Evolutionary conservation across 2,888 invertebrate species (phyloP).

Genomic region (Enchytraeus crypticus): DNA sequence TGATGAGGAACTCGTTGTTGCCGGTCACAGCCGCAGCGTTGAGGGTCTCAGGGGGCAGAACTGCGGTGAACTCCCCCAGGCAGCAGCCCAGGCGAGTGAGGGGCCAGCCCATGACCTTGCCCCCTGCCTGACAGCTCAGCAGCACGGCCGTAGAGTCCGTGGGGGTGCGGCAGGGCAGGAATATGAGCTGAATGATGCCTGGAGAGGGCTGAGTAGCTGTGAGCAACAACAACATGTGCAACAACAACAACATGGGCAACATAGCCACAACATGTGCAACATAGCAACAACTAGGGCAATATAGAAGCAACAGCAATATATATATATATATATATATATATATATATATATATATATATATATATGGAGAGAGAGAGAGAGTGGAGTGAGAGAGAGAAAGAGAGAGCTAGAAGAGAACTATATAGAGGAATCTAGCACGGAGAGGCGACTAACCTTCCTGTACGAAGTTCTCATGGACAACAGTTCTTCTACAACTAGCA

Average conservation of each 20-base stretch:
- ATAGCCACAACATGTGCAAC: too few relatives aligned
- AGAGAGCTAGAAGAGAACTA: too few relatives aligned
- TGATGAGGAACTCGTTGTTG: conserved; percentile 60
- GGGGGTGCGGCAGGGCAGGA: conserved; percentile 3
- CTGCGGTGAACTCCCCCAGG: conserved; percentile 61
- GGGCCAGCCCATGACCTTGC: conserved; percentile 68
- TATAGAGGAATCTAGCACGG: too few relatives aligned
- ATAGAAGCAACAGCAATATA: too few relatives aligned
- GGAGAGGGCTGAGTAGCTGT: background rate
- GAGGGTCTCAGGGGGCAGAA: conserved; percentile 57
- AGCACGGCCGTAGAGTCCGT: conserved; percentile 41
- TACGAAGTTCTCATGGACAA: too few relatives aligned
- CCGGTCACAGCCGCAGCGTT: conserved; percentile 63
- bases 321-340: too few relatives aligned
- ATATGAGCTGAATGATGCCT: conserved; percentile 13
- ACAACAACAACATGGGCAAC: background rate
- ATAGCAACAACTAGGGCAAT: too few relatives aligned
- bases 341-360: too few relatives aligned
- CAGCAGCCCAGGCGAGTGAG: conserved; percentile 67
- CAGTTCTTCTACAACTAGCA: too few relatives aligned
- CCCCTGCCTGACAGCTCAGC: conserved; percentile 65
- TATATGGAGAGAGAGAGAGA: too few relatives aligned
- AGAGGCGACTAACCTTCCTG: too few relatives aligned
- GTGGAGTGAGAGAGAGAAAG: too few relatives aligned
- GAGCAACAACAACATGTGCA: background rate